phyloP scores from a whole-genome alignment of 2,113 vertebrate genomes.

The Cyprinus carpio region DNA sequence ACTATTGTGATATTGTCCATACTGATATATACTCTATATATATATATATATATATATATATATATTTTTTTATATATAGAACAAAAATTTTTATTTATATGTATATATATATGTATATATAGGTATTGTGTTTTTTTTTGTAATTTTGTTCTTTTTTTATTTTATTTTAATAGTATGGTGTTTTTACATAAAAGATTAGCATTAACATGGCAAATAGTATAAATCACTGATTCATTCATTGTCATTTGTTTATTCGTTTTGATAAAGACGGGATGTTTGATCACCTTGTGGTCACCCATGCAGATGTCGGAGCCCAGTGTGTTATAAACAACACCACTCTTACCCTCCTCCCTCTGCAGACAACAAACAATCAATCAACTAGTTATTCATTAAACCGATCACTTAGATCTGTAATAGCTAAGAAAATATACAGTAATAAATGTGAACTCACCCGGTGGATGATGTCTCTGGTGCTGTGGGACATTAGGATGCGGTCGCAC shows the following conservation, averaged over 20 bases:
- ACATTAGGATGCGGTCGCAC: constrained; percentile 83
- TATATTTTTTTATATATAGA: too few species aligned
- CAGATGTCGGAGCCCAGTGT: constrained; percentile 77
- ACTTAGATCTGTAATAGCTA: background rate
- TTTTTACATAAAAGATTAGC: background rate
- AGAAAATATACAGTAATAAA: background rate
- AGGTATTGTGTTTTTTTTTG: too few species aligned
- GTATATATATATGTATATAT: too few species aligned
- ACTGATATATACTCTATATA: background rate
- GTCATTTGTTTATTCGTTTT: background rate
- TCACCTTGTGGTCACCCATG: constrained; percentile 86
- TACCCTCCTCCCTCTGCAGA: constrained; percentile 64
- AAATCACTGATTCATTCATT: background rate
- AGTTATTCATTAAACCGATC: background rate
- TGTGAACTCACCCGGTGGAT: constrained; percentile 69
- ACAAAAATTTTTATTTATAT: too few species aligned
- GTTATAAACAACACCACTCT: constrained; percentile 70
- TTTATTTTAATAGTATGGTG: too few species aligned
- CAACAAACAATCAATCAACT: background rate
- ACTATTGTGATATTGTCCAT: background rate
- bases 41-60: background rate
- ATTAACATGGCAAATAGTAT: background rate
- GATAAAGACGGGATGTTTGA: background rate
- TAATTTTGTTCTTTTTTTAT: too few species aligned
- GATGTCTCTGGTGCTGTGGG: constrained; percentile 65